Conservation (phyloP, 1,140 invertebrate species). For the Berghia stephanieae region DNA sequence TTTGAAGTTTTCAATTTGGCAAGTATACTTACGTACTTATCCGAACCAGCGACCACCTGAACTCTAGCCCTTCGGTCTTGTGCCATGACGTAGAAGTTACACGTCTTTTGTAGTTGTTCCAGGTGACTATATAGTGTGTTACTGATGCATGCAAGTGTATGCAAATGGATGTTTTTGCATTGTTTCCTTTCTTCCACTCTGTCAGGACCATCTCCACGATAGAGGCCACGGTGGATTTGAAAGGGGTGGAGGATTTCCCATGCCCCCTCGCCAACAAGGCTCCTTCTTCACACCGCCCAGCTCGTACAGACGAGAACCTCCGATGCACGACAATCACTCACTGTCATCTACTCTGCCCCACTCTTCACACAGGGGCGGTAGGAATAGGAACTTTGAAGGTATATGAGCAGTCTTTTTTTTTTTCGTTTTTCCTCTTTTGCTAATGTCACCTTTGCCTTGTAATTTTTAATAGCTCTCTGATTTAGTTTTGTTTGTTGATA, state of each 20-base stretch:
- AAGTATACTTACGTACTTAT: too few relatives aligned
- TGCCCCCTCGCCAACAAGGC: slow-evolving; percentile 42
- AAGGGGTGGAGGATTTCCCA: slow-evolving; percentile 56
- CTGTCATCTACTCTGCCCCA: not conserved
- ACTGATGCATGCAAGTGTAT: too few relatives aligned
- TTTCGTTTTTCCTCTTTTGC: not conserved
- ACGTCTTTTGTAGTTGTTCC: too few relatives aligned
- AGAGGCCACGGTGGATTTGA: slow-evolving; percentile 57
- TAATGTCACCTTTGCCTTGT: not conserved
- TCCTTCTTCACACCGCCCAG: slow-evolving; percentile 61
- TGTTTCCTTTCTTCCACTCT: slow-evolving; percentile 39
- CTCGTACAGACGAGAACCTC: slow-evolving; percentile 50
- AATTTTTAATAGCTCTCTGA: not conserved
- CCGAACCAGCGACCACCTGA: too few relatives aligned
- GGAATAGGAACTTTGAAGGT: slow-evolving; percentile 28
- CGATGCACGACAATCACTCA: slow-evolving; percentile 24
- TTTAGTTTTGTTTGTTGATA: too few relatives aligned
- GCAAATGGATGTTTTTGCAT: not conserved
- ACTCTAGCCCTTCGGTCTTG: too few relatives aligned
- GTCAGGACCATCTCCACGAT: slow-evolving; percentile 47
- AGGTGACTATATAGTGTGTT: too few relatives aligned
- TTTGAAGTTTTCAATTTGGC: too few relatives aligned
- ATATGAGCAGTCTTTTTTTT: not conserved
- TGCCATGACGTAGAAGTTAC: too few relatives aligned
- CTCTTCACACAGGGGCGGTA: slow-evolving; percentile 28